These are phyloP conservation scores for Antedon mediterranea DNA, from an alignment of 53 echinoderm and acorn worm genomes.

Conservation along the genomic window DNA sequence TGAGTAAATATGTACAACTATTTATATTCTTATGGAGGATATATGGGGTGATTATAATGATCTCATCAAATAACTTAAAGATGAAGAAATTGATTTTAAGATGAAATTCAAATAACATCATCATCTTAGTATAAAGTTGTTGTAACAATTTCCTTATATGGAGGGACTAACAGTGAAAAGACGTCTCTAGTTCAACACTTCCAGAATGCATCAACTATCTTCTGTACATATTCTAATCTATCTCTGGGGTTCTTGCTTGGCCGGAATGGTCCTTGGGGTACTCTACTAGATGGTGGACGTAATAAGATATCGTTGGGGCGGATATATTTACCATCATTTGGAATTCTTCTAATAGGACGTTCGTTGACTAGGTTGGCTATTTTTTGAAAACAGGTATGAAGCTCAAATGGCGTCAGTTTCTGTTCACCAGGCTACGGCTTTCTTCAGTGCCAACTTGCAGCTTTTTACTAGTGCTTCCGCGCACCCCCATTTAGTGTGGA, in stretches of 20 bases:
- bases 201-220: slow-evolving; percentile 12
- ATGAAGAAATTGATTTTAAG: too few relatives aligned
- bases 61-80: too few relatives aligned
- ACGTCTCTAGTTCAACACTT: slow-evolving; percentile 19
- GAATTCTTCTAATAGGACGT: slow-evolving; percentile 14
- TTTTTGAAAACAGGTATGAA: slow-evolving; percentile 10
- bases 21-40: too few relatives aligned
- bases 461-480: slow-evolving; percentile 13
- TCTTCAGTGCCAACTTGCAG: slow-evolving; percentile 15
- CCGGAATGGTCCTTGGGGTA: slow-evolving; percentile 44
- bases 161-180: slow-evolving; percentile 32
- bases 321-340: slow-evolving; percentile 19
- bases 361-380: slow-evolving; percentile 18
- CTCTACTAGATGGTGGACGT: slow-evolving; percentile 24
- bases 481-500: slow-evolving; percentile 13
- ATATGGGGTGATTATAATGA: too few relatives aligned
- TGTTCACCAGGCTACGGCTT: slow-evolving; percentile 15
- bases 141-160: too few relatives aligned
- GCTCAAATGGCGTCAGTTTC: slow-evolving; percentile 15
- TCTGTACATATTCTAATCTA: slow-evolving; percentile 9
- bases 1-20: too few relatives aligned
- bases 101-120: too few relatives aligned
- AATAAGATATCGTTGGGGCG: slow-evolving; percentile 28
- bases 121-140: too few relatives aligned
- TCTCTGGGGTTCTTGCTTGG: slow-evolving; percentile 26